Conservation (phyloP, 1,140 invertebrate genomes). For the Nasonia longicornis region DNA sequence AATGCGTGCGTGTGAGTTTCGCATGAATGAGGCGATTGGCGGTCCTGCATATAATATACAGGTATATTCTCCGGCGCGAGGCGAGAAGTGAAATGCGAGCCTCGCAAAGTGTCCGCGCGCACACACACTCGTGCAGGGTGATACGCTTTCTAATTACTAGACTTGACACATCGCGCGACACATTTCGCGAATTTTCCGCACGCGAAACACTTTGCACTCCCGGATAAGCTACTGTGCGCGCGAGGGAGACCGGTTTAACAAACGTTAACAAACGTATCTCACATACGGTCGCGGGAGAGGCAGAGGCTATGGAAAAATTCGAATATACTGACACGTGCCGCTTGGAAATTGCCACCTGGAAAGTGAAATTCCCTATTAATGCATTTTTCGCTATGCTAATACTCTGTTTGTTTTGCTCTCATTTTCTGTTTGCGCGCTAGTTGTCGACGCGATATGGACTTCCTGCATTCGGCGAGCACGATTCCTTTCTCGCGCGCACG, state of each 20-base stretch:
- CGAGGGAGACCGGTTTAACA: slow-evolving; percentile 3
- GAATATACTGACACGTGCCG: slow-evolving; percentile 4
- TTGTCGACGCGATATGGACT: background rate
- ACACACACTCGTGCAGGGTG: background rate
- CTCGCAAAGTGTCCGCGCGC: slow-evolving; percentile 1
- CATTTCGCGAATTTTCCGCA: background rate
- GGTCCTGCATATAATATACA: background rate
- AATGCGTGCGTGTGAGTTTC: slow-evolving; percentile 1
- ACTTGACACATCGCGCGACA: background rate
- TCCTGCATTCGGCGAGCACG: background rate
- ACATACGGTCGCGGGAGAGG: too few relatives aligned
- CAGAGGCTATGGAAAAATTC: background rate
- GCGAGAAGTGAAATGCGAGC: slow-evolving; percentile 17
- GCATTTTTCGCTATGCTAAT: slow-evolving; percentile 31
- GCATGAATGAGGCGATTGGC: slow-evolving; percentile 7
- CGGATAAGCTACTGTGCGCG: background rate
- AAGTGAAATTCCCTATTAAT: slow-evolving; percentile 39
- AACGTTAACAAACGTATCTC: background rate
- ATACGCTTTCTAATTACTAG: slow-evolving; percentile 47
- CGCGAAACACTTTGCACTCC: background rate
- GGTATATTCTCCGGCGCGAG: background rate
- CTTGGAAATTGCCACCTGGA: slow-evolving; percentile 18
- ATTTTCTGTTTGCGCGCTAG: background rate
- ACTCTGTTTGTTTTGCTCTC: background rate
- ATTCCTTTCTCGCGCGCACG: background rate